Evolutionary conservation across 2,888 invertebrate species (phyloP).

Genomic region (Aradus depressus): DNA sequence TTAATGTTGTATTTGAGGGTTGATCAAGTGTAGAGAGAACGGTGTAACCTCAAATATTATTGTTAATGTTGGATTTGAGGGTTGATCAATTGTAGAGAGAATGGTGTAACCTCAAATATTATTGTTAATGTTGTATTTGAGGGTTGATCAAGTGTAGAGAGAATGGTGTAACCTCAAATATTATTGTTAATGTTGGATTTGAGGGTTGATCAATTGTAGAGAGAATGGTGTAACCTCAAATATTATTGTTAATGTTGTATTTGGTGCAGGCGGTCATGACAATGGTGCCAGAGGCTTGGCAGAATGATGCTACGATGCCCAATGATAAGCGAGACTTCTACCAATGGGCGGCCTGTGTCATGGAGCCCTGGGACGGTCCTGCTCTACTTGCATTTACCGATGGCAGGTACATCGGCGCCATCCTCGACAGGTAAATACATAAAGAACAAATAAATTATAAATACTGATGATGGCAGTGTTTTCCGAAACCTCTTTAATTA

Average conservation of each 20-base stretch:
- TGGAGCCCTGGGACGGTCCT: slow-evolving; percentile 99
- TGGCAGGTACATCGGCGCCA: slow-evolving; percentile 84
- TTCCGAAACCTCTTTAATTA: too few species aligned
- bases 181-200: neutral
- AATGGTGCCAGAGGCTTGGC: slow-evolving; percentile 99
- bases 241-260: neutral
- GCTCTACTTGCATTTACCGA: slow-evolving; percentile 96
- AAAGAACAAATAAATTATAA: too few species aligned
- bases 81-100: too few species aligned
- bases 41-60: too few species aligned
- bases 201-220: neutral
- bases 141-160: too few species aligned
- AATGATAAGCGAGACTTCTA: slow-evolving; percentile 90
- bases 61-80: too few species aligned
- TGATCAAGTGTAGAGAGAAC: too few species aligned
- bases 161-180: too few species aligned
- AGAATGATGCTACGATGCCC: slow-evolving; percentile 86
- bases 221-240: neutral
- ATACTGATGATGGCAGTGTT: too few species aligned
- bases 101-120: too few species aligned
- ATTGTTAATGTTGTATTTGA: too few species aligned
- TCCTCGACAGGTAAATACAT: slow-evolving; percentile 43
- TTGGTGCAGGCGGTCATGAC: slow-evolving; percentile 79
- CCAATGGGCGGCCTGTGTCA: slow-evolving; percentile 92
- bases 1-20: too few species aligned